Conservation (phyloP, 2,888 invertebrate species). For the Drosophila tanythrix region DNA sequence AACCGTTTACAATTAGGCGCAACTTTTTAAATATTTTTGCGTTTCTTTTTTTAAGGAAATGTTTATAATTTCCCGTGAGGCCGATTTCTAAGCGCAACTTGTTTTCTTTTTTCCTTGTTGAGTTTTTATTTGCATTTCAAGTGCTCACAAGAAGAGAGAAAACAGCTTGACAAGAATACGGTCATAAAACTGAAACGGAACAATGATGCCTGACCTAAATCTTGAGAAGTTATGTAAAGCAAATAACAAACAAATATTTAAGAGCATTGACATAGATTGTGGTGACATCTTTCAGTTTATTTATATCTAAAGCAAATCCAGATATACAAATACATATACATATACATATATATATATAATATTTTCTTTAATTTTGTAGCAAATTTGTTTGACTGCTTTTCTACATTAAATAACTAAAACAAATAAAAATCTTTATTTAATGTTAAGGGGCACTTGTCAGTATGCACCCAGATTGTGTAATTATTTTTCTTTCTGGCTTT, state of each 20-base stretch:
- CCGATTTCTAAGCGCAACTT: constrained; percentile 58
- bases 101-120: constrained; percentile 13
- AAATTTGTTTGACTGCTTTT: background rate
- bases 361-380: background rate
- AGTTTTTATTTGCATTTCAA: constrained; percentile 62
- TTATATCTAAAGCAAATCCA: no score
- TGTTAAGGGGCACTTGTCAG: background rate
- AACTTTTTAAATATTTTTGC: constrained; percentile 64
- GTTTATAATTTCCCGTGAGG: constrained; percentile 75
- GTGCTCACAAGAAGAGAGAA: constrained; percentile 24
- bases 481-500: background rate
- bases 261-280: background rate
- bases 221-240: background rate
- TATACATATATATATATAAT: no score
- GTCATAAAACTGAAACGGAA: constrained; percentile 10
- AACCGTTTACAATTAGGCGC: constrained; percentile 73
- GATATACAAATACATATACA: no score
- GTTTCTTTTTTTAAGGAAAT: constrained; percentile 44
- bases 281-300: background rate
- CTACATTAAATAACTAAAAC: background rate
- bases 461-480: background rate
- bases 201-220: constrained; percentile 30
- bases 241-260: background rate
- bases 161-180: constrained; percentile 12
- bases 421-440: background rate